Conservation (phyloP, 2,113 vertebrate species). For the Microtus richardsoni region DNA sequence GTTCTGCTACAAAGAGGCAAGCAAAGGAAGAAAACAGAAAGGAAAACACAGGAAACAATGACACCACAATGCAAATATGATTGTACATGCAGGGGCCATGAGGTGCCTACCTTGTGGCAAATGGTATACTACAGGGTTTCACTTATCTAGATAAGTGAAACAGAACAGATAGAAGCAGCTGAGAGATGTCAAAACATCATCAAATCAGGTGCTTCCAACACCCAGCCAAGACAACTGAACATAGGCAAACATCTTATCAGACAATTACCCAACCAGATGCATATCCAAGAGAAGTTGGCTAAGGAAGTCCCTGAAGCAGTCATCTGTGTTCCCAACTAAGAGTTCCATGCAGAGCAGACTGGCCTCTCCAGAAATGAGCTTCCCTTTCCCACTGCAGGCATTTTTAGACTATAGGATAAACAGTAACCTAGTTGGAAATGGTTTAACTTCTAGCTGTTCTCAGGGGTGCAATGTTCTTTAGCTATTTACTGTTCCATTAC, state of each 20-base stretch:
- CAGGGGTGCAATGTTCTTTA: not conserved
- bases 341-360: not conserved
- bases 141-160: rapidly evolving
- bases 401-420: not conserved
- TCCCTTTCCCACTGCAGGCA: not conserved
- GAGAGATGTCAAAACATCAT: not conserved
- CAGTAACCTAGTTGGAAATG: not conserved
- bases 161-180: not conserved
- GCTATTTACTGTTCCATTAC: not conserved
- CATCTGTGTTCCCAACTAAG: not conserved
- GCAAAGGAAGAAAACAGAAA: not conserved
- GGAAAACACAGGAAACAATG: not conserved
- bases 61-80: rapidly evolving
- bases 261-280: not conserved
- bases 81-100: rapidly evolving
- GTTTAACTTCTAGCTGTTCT: not conserved
- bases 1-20: not conserved
- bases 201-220: not conserved
- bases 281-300: not conserved
- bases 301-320: not conserved
- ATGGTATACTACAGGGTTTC: too few relatives aligned
- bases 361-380: not conserved
- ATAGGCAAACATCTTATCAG: not conserved
- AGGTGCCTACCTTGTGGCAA: not conserved
- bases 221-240: not conserved